Evolutionary conservation across 1,140 invertebrate species (phyloP), one percentile per base, ranked within the genome.

Genomic region (Vollenhovia emeryi): DNA sequence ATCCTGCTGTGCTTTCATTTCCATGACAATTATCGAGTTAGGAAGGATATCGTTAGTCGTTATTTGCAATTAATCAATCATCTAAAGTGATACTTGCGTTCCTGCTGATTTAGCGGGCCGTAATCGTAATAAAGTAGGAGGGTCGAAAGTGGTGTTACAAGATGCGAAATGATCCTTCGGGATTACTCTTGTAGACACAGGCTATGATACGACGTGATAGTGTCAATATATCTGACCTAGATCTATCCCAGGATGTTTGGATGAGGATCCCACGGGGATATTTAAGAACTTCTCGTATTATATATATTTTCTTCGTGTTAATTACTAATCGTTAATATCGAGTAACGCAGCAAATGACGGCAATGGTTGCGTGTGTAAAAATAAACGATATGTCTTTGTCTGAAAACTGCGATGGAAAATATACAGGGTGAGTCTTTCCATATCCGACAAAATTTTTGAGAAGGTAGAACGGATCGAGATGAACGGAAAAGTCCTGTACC

Each of bases 11-110:
- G n/a, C 0, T 43, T 33, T 48, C 9, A 57, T 45, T 74, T 30
- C 40, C 24, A 43, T 59, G 15, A 5, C 11, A 59, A 71, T 40
- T 30, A 18, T 71, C n/a, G 52, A 52, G 36, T 11, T 48, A 36
- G 11, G n/a, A 4, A 43, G 24, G 3, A 18, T n/a, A 43, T 24
- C 21, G 15, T 62, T 7, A 43, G 62, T 48, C 11, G n/a, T 69
- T 45, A 30, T 15, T 11, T n/a, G 27, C 48, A 33, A 84, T 48
- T 76, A 75, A 84, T 75, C 62, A 75, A 84, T 75, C n/a, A 59
- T 57, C 45, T 4, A 24, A 73, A 30, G 4, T 3, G 13, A 15
- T 40, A 43, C 18, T 33, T 30, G 18, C n/a, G 33, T 75, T 60
- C 60, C 15, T 21, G 21, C 24, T 50, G 13, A 43, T 52, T 33